A percentile compares a stretch with the other conserved stretches of the same genome.
Evolutionary conservation across 1,140 invertebrate genomes (phyloP).

Genomic region (Eriocheir sinensis): DNA sequence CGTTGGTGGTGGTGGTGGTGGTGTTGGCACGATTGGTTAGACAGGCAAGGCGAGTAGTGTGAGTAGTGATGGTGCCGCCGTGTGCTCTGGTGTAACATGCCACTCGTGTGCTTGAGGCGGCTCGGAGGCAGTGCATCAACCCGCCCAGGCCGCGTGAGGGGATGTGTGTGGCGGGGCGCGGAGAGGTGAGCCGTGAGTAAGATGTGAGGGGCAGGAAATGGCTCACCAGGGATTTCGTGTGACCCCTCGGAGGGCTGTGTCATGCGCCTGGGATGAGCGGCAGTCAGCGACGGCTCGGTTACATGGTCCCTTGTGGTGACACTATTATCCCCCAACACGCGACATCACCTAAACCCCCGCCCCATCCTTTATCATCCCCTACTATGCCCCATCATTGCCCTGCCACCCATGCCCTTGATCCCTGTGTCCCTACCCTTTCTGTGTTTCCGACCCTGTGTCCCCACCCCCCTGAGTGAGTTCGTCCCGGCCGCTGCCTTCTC

Average conservation of each 20-base stretch:
- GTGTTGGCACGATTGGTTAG: too few relatives aligned
- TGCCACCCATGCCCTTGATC: not conserved
- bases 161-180: not conserved
- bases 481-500: constrained; percentile 58
- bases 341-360: not conserved
- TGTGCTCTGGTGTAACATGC: not conserved
- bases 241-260: not conserved
- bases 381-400: not conserved
- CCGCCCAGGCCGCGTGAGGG: not conserved
- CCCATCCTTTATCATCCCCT: not conserved
- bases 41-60: too few relatives aligned
- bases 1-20: not conserved
- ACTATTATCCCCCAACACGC: not conserved
- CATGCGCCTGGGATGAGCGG: constrained; percentile 29
- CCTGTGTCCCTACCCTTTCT: not conserved
- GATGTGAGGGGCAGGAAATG: not conserved
- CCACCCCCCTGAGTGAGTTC: not conserved
- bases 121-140: not conserved
- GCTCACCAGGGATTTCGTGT: not conserved
- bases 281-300: not conserved
- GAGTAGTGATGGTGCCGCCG: not conserved
- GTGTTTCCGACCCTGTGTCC: not conserved
- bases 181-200: not conserved
- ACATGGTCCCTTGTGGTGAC: not conserved
- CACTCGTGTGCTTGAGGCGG: not conserved